These are phyloP conservation scores for Tenthredo mesomela DNA, from an alignment of 2,888 invertebrate species.

Conservation along the genomic window DNA sequence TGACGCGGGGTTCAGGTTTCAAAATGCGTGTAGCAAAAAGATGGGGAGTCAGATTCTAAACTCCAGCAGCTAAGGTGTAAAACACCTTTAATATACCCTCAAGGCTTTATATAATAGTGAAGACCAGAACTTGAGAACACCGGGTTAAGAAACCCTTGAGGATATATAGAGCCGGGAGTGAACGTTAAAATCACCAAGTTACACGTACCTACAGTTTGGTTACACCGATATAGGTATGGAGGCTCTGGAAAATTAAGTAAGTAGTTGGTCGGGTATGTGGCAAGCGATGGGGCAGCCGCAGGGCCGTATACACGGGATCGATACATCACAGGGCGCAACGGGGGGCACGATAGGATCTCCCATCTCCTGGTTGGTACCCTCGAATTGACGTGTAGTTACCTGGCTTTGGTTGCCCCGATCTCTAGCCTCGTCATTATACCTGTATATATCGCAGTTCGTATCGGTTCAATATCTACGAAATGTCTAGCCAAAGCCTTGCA, in stretches of 20 bases:
- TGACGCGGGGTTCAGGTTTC: conserved; percentile 66
- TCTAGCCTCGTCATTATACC: conserved; percentile 69
- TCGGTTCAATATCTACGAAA: conserved; percentile 63
- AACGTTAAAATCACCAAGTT: conserved; percentile 18
- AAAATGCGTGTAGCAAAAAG: conserved; percentile 56
- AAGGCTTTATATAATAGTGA: not conserved
- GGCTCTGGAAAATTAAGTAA: conserved; percentile 52
- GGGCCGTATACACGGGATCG: conserved; percentile 72
- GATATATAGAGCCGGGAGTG: not conserved
- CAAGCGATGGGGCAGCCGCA: conserved; percentile 57
- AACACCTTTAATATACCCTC: not conserved
- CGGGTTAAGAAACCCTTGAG: not conserved
- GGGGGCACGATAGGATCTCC: conserved; percentile 73
- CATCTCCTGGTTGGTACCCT: conserved; percentile 65
- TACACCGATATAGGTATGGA: conserved; percentile 1
- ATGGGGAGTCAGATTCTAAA: not conserved
- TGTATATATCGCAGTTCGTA: conserved; percentile 67
- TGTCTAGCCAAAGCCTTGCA: conserved; percentile 25
- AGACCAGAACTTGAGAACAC: not conserved
- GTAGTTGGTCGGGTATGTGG: conserved; percentile 49
- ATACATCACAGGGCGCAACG: conserved; percentile 75
- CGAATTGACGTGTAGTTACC: conserved; percentile 69
- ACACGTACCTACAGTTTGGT: not conserved
- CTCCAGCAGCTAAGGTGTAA: conserved; percentile 3
- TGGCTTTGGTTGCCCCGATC: conserved; percentile 55